Conservation (phyloP, 2,888 invertebrate genomes). For the Ashinkailepas kermadecensis region DNA sequence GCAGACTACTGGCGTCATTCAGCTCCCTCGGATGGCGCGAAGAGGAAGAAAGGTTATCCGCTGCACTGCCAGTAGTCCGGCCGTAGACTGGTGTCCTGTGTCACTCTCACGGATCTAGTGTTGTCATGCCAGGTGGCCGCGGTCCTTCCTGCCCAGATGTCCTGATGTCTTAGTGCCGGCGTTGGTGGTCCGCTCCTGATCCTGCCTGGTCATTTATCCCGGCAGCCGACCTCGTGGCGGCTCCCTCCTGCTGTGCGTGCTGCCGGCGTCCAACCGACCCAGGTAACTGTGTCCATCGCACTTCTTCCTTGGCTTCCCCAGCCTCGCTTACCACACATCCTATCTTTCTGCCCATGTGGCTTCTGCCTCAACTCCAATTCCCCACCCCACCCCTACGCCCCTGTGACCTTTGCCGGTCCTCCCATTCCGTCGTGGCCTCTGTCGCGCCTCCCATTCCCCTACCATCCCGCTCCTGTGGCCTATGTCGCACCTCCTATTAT, state of each 20-base stretch:
- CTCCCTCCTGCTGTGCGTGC: constrained; percentile 1
- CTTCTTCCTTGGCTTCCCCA: too few species aligned
- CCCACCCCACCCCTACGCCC: too few species aligned
- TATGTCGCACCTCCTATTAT: too few species aligned
- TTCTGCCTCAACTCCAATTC: too few species aligned
- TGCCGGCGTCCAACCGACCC: background rate
- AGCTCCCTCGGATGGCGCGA: constrained; percentile 10
- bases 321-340: too few species aligned
- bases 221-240: background rate
- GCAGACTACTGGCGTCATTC: background rate
- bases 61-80: background rate
- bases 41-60: constrained; percentile 1
- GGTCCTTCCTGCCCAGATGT: background rate
- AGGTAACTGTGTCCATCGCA: background rate
- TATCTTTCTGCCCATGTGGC: too few species aligned
- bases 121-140: background rate
- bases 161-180: background rate
- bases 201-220: background rate
- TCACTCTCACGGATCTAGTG: too few species aligned
- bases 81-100: background rate
- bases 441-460: too few species aligned
- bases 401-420: too few species aligned
- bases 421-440: too few species aligned
- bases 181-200: too few species aligned
- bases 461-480: too few species aligned